A percentile compares a stretch with the other conserved stretches of the same genome.
These are phyloP conservation scores for Melanotaenia boesemani DNA, from an alignment of 2,797 vertebrate species.

Conservation along the genomic window DNA sequence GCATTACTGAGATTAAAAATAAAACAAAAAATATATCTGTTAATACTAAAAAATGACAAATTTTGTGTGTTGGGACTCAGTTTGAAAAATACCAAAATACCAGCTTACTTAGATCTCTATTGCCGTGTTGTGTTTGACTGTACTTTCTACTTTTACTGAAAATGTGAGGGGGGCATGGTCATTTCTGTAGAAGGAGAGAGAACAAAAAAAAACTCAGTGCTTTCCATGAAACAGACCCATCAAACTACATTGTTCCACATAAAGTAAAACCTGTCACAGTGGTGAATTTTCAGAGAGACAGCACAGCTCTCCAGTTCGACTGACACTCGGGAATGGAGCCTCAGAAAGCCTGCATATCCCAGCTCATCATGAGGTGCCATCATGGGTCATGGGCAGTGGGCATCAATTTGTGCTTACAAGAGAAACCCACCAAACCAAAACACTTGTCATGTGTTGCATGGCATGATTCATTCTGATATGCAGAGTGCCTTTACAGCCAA, in stretches of 20 bases:
- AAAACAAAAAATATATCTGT: too few species aligned
- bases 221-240: conserved; percentile 38
- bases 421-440: conserved; percentile 41
- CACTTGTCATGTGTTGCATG: conserved; percentile 47
- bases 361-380: conserved; percentile 44
- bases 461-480: conserved; percentile 68
- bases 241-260: conserved; percentile 37
- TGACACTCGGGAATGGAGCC: conserved; percentile 8
- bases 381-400: conserved; percentile 36
- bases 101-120: conserved; percentile 12
- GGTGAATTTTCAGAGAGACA: conserved; percentile 29
- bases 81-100: not conserved
- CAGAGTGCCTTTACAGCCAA: conserved; percentile 40
- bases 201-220: not conserved
- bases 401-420: conserved; percentile 51
- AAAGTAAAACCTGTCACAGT: conserved; percentile 50
- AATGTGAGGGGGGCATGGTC: too few species aligned
- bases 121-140: conserved; percentile 9
- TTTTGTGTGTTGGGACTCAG: not conserved
- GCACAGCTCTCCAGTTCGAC: conserved; percentile 1
- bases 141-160: too few species aligned
- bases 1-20: too few species aligned
- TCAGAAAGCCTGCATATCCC: conserved; percentile 35
- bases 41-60: too few species aligned
- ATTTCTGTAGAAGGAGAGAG: too few species aligned